phyloP scores from a whole-genome alignment of 2,888 invertebrate genomes.

The Perdita meconis region DNA sequence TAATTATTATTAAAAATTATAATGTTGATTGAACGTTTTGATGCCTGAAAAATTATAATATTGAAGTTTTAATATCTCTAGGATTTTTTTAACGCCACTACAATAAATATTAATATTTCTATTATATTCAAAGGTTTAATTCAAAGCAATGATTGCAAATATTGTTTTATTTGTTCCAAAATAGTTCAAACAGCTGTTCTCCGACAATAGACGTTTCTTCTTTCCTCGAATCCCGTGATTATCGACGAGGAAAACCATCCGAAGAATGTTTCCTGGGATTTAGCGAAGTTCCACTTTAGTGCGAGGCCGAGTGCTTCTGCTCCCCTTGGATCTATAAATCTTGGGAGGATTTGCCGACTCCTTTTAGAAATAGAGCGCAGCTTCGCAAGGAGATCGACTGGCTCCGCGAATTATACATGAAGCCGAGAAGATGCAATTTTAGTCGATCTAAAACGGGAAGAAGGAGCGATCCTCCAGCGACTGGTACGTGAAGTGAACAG shows the following conservation, averaged over 20 bases:
- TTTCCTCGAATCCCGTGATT: background rate
- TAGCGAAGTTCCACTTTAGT: conserved; percentile 11
- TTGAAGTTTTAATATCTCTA: too few species aligned
- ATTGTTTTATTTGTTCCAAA: too few species aligned
- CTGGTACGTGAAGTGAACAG: conserved; percentile 2
- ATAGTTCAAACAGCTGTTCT: too few species aligned
- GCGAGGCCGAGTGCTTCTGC: background rate
- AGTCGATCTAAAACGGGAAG: conserved; percentile 4
- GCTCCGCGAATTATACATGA: conserved; percentile 44
- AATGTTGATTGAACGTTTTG: too few species aligned
- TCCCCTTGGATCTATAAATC: conserved; percentile 34
- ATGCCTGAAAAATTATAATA: too few species aligned
- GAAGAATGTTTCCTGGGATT: background rate
- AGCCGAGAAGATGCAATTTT: conserved; percentile 1
- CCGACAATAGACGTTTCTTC: background rate
- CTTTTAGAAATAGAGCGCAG: conserved; percentile 7
- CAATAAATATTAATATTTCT: too few species aligned
- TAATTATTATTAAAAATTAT: too few species aligned
- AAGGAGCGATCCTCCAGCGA: background rate
- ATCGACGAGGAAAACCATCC: conserved; percentile 4
- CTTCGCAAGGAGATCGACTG: background rate
- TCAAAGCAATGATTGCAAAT: too few species aligned
- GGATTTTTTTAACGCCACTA: too few species aligned
- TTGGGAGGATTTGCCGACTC: conserved; percentile 29
- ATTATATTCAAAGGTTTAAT: too few species aligned